A percentile compares a stretch with the other conserved stretches of the same genome.
phyloP scores from a whole-genome alignment of 2,113 vertebrate species.

The Gymnogyps californianus region DNA sequence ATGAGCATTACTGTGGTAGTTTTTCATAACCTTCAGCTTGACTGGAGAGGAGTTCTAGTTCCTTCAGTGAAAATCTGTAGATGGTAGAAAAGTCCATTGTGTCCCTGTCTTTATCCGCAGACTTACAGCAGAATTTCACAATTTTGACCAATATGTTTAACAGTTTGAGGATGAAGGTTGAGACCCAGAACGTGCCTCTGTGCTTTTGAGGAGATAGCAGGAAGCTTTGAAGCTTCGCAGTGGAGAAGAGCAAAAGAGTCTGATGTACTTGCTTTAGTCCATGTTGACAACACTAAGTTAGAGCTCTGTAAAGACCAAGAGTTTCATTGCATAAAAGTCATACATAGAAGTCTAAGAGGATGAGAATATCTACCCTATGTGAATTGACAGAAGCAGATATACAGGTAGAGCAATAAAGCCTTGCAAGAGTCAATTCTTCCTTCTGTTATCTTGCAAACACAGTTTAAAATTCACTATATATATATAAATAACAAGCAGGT shows the following conservation, averaged over 20 bases:
- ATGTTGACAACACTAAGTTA: not conserved
- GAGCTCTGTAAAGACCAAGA: not conserved
- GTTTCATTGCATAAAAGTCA: not conserved
- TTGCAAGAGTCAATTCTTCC: not conserved
- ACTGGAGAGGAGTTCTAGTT: not conserved
- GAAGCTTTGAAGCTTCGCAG: not conserved
- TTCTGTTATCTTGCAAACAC: not conserved
- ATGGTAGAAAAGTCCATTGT: not conserved
- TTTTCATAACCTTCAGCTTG: not conserved
- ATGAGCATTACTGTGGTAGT: not conserved
- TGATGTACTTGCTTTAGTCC: not conserved
- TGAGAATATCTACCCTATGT: not conserved
- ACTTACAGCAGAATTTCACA: not conserved
- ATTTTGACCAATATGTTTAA: not conserved
- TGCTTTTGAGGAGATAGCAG: not conserved
- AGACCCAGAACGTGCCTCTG: not conserved
- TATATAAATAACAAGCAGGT: not conserved
- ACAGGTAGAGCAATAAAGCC: not conserved
- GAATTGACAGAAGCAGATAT: not conserved
- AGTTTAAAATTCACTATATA: not conserved
- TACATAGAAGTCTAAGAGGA: not conserved
- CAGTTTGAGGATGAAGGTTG: not conserved
- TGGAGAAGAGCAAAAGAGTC: not conserved
- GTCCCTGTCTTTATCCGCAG: not conserved
- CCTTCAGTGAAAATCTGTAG: not conserved